A percentile compares a stretch with the other conserved stretches of the same genome.
Evolutionary conservation across 2,113 vertebrate species (phyloP).

Genomic region (Pollimyrus isidori): DNA sequence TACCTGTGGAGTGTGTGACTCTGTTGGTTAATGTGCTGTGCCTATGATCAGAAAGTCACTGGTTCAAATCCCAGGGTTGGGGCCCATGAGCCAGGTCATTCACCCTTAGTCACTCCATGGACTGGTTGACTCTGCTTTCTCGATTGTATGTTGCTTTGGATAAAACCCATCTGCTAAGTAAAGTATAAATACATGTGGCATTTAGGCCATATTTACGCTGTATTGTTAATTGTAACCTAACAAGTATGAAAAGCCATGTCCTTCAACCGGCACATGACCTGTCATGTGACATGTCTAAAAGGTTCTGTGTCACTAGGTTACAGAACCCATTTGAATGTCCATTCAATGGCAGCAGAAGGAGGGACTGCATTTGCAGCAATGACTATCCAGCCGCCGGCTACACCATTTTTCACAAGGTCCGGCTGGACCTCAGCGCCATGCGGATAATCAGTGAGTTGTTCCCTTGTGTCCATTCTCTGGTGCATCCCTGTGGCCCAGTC

Average conservation of each 20-base stretch:
- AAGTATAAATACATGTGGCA: neutral
- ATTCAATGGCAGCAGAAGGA: slow-evolving; percentile 80
- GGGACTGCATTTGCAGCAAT: slow-evolving; percentile 77
- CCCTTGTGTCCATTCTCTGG: slow-evolving; percentile 22
- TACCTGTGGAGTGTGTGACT: neutral
- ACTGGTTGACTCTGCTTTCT: neutral
- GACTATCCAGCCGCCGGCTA: slow-evolving; percentile 82
- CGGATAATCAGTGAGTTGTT: slow-evolving; percentile 79
- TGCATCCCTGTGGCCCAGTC: neutral
- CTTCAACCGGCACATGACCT: too few relatives aligned
- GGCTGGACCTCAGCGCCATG: slow-evolving; percentile 78
- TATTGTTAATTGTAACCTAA: neutral
- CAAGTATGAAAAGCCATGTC: neutral
- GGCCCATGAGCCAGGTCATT: too few relatives aligned
- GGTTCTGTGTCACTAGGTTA: slow-evolving; percentile 56
- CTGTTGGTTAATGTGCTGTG: neutral
- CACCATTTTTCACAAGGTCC: slow-evolving; percentile 82
- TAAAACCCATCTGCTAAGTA: neutral
- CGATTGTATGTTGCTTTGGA: neutral
- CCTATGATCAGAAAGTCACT: neutral
- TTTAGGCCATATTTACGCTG: neutral
- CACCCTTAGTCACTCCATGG: neutral
- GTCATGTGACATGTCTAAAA: neutral
- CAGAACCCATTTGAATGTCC: slow-evolving; percentile 90
- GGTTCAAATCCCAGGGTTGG: neutral